Percentiles rank a stretch among this genome's conserved stretches.
phyloP scores from a whole-genome alignment of 1,140 invertebrate species.

The Trachymyrmex septentrionalis region DNA sequence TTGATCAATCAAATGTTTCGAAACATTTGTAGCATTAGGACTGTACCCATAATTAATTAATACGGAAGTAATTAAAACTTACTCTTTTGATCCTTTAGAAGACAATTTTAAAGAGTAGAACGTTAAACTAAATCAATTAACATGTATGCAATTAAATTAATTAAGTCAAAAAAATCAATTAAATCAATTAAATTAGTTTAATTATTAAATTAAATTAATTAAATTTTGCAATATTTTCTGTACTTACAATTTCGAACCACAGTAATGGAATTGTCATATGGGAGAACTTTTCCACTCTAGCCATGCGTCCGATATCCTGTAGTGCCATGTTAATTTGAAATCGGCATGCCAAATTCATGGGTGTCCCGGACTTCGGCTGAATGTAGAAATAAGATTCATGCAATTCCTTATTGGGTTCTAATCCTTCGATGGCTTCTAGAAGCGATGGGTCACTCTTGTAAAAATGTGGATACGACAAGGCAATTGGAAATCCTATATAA shows the following conservation, averaged over 20 bases:
- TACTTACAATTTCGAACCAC: slow-evolving; percentile 95
- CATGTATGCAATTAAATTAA: too few relatives aligned
- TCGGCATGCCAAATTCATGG: slow-evolving; percentile 90
- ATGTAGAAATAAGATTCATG: slow-evolving; percentile 92
- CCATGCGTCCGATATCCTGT: slow-evolving; percentile 89
- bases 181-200: too few relatives aligned
- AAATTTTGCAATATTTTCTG: slow-evolving; percentile 3
- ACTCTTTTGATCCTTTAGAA: neutral
- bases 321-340: slow-evolving; percentile 95
- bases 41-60: too few relatives aligned
- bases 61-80: slow-evolving; percentile 6
- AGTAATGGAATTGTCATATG: slow-evolving; percentile 91
- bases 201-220: neutral
- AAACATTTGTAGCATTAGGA: too few relatives aligned
- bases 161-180: too few relatives aligned
- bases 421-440: slow-evolving; percentile 90
- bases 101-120: neutral
- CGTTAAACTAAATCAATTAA: too few relatives aligned
- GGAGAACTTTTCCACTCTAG: slow-evolving; percentile 88
- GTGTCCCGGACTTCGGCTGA: slow-evolving; percentile 92
- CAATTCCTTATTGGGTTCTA: slow-evolving; percentile 89
- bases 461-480: slow-evolving; percentile 96
- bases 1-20: too few relatives aligned
- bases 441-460: slow-evolving; percentile 90
- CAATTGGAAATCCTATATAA: slow-evolving; percentile 91